Evolutionary conservation across 2,888 invertebrate genomes (phyloP).

Genomic region (Seira ritae): DNA sequence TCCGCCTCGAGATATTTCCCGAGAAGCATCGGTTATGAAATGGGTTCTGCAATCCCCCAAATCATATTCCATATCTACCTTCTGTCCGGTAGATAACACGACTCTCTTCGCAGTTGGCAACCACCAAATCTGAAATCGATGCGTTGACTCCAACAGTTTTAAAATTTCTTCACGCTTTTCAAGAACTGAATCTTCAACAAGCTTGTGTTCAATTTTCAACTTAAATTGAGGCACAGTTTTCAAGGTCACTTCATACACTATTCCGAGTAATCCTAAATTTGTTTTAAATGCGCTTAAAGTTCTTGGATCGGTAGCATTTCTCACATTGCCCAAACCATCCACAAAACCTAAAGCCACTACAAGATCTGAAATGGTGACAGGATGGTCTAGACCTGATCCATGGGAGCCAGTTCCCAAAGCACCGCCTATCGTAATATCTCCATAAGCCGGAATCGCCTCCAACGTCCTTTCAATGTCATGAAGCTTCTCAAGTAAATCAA

Average conservation of each 20-base stretch:
- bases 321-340: constrained; percentile 48
- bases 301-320: constrained; percentile 28
- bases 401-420: constrained; percentile 39
- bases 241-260: constrained; percentile 43
- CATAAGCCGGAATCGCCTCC: constrained; percentile 34
- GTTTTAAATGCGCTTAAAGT: constrained; percentile 40
- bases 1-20: not conserved
- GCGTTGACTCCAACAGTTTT: not conserved
- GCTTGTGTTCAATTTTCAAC: constrained; percentile 2
- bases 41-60: constrained; percentile 37
- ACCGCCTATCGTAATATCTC: constrained; percentile 50
- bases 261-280: constrained; percentile 55
- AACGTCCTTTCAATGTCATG: constrained; percentile 12
- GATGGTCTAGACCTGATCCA: constrained; percentile 28
- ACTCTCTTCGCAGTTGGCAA: constrained; percentile 47
- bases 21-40: constrained; percentile 38
- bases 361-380: constrained; percentile 35
- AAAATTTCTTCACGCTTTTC: not conserved
- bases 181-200: not conserved
- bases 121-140: constrained; percentile 58
- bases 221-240: constrained; percentile 53
- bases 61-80: not conserved
- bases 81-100: constrained; percentile 42
- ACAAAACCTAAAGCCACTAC: constrained; percentile 26
- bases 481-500: constrained; percentile 15